These are phyloP conservation scores for Phoeniculus purpureus DNA, from an alignment of 2,797 vertebrate species.

Conservation along the genomic window DNA sequence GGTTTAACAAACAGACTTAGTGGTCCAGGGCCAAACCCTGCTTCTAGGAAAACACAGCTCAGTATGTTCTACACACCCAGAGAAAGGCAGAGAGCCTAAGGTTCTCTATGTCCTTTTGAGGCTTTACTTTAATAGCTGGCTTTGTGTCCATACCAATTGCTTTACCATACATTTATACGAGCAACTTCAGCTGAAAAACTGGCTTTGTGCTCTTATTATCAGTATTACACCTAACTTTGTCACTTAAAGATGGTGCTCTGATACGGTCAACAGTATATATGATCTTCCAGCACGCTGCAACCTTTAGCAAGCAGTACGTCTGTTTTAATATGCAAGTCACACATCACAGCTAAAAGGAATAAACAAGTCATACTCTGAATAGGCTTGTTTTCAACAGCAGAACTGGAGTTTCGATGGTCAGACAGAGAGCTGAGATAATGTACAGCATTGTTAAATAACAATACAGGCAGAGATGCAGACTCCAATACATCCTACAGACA, in stretches of 20 bases:
- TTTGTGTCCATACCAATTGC: neutral
- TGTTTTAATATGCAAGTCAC: neutral
- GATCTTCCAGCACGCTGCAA: neutral
- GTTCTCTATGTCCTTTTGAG: neutral
- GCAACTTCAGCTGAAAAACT: neutral
- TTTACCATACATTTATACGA: neutral
- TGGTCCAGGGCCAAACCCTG: neutral
- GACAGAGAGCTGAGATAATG: neutral
- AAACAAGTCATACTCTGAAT: neutral
- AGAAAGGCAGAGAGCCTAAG: neutral
- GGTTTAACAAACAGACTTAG: neutral
- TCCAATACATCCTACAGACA: neutral
- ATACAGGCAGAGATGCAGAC: neutral
- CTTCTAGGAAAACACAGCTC: slow-evolving; percentile 9
- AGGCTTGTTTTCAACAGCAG: neutral
- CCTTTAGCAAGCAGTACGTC: neutral
- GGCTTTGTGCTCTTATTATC: neutral
- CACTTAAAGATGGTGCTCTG: neutral
- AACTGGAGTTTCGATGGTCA: neutral
- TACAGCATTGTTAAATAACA: neutral
- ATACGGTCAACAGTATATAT: neutral
- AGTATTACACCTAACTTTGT: neutral
- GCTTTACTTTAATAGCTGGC: neutral
- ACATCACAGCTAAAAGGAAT: neutral
- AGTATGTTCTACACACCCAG: neutral